Percentiles rank a stretch among this genome's conserved stretches.
phyloP scores from a whole-genome alignment of 2,888 invertebrate genomes.

The Parthenolecanium corni region DNA sequence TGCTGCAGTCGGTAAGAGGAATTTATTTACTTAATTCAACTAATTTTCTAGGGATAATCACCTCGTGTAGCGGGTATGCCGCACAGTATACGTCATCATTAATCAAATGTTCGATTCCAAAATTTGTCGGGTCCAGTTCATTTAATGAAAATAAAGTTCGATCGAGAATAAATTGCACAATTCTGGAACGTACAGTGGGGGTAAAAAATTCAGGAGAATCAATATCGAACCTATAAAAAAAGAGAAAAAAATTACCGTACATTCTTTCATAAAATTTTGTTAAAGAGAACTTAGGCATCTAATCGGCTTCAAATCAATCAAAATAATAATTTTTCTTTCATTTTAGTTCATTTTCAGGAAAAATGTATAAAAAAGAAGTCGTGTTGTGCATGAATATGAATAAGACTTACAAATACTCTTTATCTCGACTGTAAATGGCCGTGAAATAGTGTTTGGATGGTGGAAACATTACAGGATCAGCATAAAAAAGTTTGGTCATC shows the following conservation, averaged over 20 bases:
- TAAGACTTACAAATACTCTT: constrained; percentile 85
- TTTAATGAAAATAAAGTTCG: constrained; percentile 65
- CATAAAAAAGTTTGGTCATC: constrained; percentile 10
- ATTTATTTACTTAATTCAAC: no score
- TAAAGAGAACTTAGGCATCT: no score
- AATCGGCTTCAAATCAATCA: no score
- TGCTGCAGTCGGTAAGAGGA: no score
- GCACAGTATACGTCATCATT: constrained; percentile 44
- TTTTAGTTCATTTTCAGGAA: neutral
- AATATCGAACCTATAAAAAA: constrained; percentile 61
- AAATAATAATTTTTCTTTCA: no score
- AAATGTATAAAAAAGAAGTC: neutral
- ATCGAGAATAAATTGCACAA: constrained; percentile 85
- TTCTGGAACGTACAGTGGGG: constrained; percentile 69
- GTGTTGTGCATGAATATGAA: no score
- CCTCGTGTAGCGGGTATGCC: constrained; percentile 47
- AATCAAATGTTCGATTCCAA: constrained; percentile 45
- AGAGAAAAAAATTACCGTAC: neutral
- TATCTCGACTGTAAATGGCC: constrained; percentile 79
- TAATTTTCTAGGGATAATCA: constrained; percentile 34
- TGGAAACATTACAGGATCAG: constrained; percentile 27
- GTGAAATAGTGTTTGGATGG: constrained; percentile 30
- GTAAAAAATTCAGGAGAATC: constrained; percentile 73
- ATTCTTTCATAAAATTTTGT: neutral
- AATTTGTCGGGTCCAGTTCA: constrained; percentile 58